Percentiles rank a stretch among this genome's conserved stretches.
Conservation (phyloP, 2,113 vertebrate species). For the Lagopus leucura region DNA sequence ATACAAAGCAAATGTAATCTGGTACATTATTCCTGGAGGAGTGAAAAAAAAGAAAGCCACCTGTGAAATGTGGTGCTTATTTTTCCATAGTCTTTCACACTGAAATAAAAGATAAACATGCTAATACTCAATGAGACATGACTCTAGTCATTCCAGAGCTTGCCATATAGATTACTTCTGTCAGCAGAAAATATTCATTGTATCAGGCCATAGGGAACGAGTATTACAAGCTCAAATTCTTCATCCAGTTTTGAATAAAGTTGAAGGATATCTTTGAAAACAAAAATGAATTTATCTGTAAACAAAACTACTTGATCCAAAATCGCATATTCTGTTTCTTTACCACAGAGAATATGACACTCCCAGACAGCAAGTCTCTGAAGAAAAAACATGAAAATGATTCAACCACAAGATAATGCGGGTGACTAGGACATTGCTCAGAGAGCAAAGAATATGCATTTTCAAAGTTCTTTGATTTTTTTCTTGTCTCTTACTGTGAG, state of each 20-base stretch:
- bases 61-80: neutral
- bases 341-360: neutral
- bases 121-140: neutral
- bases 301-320: neutral
- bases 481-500: neutral
- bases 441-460: neutral
- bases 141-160: neutral
- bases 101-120: neutral
- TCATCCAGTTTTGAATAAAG: neutral
- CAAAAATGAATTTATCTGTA: neutral
- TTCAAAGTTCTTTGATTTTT: neutral
- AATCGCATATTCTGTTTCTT: neutral
- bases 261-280: neutral
- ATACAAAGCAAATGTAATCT: neutral
- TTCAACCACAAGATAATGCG: neutral
- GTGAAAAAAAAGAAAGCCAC: neutral
- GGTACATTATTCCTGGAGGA: neutral
- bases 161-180: neutral
- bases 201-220: neutral
- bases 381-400: neutral
- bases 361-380: neutral
- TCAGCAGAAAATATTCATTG: neutral
- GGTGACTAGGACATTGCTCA: rapidly evolving
- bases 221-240: neutral
- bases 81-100: neutral